phyloP scores from a whole-genome alignment of 1,140 invertebrate species.

The Eurosta solidaginis region DNA sequence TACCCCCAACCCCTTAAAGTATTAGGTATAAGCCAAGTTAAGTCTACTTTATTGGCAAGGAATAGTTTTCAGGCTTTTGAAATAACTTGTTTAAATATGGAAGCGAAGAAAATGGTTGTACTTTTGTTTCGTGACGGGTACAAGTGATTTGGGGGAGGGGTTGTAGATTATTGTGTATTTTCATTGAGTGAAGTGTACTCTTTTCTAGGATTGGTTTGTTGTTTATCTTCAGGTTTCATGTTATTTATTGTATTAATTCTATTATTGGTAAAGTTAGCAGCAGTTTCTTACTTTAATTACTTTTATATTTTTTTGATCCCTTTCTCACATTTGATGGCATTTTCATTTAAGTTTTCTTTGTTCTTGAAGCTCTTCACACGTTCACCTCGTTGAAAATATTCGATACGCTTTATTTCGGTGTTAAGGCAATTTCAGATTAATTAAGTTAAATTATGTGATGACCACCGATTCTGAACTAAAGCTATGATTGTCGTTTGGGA shows the following conservation, averaged over 20 bases:
- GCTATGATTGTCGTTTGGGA: too few relatives aligned
- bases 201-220: not conserved
- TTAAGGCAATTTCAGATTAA: too few relatives aligned
- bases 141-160: not conserved
- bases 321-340: not conserved
- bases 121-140: not conserved
- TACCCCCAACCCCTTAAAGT: too few relatives aligned
- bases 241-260: slow-evolving; percentile 19
- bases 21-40: not conserved
- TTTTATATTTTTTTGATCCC: not conserved
- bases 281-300: slow-evolving; percentile 6
- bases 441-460: too few relatives aligned
- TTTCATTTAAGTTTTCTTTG: too few relatives aligned
- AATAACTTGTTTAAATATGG: not conserved
- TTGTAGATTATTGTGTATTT: not conserved
- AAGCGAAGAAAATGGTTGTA: too few relatives aligned
- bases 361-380: not conserved
- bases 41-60: slow-evolving; percentile 18
- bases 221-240: not conserved
- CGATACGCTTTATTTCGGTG: too few relatives aligned
- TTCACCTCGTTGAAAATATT: not conserved
- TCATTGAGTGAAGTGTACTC: not conserved
- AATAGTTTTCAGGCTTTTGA: slow-evolving; percentile 14
- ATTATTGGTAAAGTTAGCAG: not conserved
- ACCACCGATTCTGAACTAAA: too few relatives aligned